phyloP scores from a whole-genome alignment of 2,113 vertebrate species.

The chimpanzee (Pan troglodytes) region NHGRI_mPanTro3-v2.1_pri NC_072404.2:130107001-130107500 shows the following conservation, averaged over 20 bases:
- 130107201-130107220: conserved; percentile 77
- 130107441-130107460: conserved; percentile 71
- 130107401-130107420: conserved; percentile 71
- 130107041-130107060: conserved; percentile 54
- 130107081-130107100: conserved; percentile 64
- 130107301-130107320: conserved; percentile 67
- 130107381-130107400: conserved; percentile 77
- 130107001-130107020: conserved; percentile 68
- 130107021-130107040: conserved; percentile 58
- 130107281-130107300: conserved; percentile 72
- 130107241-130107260: conserved; percentile 74
- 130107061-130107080: conserved; percentile 64
- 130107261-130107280: conserved; percentile 72
- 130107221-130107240: conserved; percentile 72
- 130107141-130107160: conserved; percentile 79
- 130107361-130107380: conserved; percentile 69
- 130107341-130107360: conserved; percentile 71
- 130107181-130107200: conserved; percentile 63
- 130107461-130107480: conserved; percentile 18
- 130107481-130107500: conserved; percentile 64
- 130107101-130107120: conserved; percentile 77
- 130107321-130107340: conserved; percentile 80
- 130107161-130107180: conserved; percentile 78
- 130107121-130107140: conserved; percentile 66
- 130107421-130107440: conserved; percentile 73